Conservation (phyloP, 2,113 vertebrate species). For the Philantomba maxwellii region DNA sequence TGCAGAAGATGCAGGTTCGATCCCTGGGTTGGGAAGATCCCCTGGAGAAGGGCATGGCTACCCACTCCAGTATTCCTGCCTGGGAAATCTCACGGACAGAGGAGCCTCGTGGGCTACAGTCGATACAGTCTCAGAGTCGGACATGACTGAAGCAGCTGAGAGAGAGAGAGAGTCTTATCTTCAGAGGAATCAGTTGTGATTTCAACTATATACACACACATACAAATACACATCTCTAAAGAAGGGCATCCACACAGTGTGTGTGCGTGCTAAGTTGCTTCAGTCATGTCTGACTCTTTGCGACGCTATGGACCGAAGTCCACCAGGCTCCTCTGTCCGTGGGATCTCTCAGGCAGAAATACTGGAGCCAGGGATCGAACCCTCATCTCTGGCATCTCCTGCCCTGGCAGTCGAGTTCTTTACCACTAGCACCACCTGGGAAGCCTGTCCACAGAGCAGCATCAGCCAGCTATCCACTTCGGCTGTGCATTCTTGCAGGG, state of each 20-base stretch:
- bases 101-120: not conserved
- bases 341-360: not conserved
- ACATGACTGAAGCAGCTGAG: not conserved
- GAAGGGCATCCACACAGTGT: not conserved
- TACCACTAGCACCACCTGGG: not conserved
- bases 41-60: not conserved
- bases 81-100: not conserved
- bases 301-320: not conserved
- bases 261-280: not conserved
- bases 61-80: not conserved
- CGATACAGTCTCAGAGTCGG: fast-evolving
- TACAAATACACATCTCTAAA: not conserved
- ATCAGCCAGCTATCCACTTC: no score
- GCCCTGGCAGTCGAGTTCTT: not conserved
- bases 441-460: not conserved
- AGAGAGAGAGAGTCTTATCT: not conserved
- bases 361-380: not conserved
- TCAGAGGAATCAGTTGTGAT: not conserved
- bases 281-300: not conserved
- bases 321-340: not conserved
- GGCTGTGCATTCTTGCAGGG: fast-evolving
- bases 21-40: not conserved
- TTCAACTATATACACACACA: not conserved
- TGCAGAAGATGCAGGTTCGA: not conserved
- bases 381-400: not conserved